Percentiles rank a stretch among this genome's conserved stretches.
These are phyloP conservation scores for Bombyx mori DNA, from an alignment of 1,140 invertebrate species.

Conservation along the genomic window DNA sequence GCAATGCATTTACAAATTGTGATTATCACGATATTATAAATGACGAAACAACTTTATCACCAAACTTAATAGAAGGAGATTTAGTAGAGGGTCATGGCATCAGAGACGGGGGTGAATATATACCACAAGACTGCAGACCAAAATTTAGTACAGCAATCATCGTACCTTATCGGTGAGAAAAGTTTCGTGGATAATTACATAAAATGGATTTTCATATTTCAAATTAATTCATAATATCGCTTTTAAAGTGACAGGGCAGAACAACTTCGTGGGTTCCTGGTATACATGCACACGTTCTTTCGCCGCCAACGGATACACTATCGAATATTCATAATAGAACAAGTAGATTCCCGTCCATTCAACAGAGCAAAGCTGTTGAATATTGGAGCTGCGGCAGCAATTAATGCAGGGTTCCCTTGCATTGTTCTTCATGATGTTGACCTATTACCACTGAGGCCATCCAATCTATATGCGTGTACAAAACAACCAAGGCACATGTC, in stretches of 20 bases:
- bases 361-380: constrained; percentile 96
- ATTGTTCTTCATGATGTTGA: constrained; percentile 97
- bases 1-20: constrained; percentile 38
- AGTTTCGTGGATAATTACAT: constrained; percentile 1
- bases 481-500: constrained; percentile 92
- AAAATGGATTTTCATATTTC: not conserved
- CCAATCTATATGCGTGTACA: constrained; percentile 94
- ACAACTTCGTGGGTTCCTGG: constrained; percentile 56
- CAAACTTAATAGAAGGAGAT: constrained; percentile 40
- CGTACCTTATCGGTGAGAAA: constrained; percentile 55
- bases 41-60: constrained; percentile 39
- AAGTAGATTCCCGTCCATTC: constrained; percentile 83
- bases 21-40: constrained; percentile 47
- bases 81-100: constrained; percentile 47
- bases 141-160: constrained; percentile 62
- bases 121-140: constrained; percentile 48
- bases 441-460: constrained; percentile 88
- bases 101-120: constrained; percentile 52
- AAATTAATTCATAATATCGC: constrained; percentile 9
- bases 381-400: constrained; percentile 87
- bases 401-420: constrained; percentile 83
- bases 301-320: constrained; percentile 70
- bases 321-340: constrained; percentile 92
- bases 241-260: constrained; percentile 55
- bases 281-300: constrained; percentile 64